These are phyloP conservation scores for Petroica traversi DNA, from an alignment of 2,113 vertebrate species.

Conservation along the genomic window DNA sequence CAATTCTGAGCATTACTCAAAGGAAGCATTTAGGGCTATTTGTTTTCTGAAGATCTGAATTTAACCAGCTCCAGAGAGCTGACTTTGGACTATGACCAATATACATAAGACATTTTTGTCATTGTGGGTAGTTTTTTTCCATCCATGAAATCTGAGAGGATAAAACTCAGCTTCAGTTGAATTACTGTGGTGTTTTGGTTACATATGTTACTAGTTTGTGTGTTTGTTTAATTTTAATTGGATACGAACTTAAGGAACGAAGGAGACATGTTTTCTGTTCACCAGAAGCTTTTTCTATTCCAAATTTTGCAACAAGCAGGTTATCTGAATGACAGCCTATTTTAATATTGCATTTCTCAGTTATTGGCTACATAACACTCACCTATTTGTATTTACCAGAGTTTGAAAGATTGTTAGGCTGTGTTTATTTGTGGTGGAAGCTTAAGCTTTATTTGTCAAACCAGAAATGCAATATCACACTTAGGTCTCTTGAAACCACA, in stretches of 20 bases:
- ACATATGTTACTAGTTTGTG: not conserved
- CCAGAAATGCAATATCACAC: not conserved
- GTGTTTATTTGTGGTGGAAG: not conserved
- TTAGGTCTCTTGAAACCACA: not conserved
- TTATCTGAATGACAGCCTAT: not conserved
- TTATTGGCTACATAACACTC: not conserved
- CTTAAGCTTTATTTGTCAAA: not conserved
- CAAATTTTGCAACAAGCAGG: not conserved
- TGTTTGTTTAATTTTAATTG: slow-evolving; percentile 13
- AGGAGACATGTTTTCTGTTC: not conserved
- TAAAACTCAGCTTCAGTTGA: not conserved
- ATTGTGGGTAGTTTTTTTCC: not conserved
- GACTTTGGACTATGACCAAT: not conserved
- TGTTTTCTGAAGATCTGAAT: not conserved
- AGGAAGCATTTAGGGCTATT: not conserved
- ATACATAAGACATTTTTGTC: not conserved
- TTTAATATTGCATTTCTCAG: not conserved
- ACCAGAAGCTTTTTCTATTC: not conserved
- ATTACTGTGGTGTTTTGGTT: not conserved
- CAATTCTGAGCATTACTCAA: not conserved
- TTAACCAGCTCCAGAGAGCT: not conserved
- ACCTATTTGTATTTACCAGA: not conserved
- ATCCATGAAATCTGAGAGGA: not conserved
- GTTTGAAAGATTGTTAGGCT: not conserved
- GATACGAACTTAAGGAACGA: not conserved